Conservation (phyloP, 2,888 invertebrate species). For the Calameuta idolon region DNA sequence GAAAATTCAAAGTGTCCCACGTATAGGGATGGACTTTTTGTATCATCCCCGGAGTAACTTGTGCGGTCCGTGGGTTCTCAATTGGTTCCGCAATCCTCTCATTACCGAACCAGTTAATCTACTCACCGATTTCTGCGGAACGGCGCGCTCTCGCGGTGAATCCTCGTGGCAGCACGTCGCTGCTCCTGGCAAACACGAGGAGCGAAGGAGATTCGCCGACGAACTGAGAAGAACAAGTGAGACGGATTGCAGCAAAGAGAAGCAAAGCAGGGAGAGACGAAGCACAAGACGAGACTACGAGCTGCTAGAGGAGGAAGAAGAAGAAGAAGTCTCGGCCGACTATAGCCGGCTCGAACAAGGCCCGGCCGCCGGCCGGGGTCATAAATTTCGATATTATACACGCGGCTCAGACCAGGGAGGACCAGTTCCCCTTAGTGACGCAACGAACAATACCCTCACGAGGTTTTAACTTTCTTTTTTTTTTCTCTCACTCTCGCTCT, state of each 20-base stretch:
- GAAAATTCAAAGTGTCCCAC: constrained; percentile 4
- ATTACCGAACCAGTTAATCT: constrained; percentile 39
- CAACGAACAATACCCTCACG: constrained; percentile 61
- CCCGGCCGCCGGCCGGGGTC: constrained; percentile 45
- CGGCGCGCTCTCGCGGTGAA: neutral
- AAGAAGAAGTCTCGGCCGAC: constrained; percentile 31
- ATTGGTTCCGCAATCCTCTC: constrained; percentile 42
- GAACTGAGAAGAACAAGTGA: constrained; percentile 15
- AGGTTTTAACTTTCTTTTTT: constrained; percentile 59
- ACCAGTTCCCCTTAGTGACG: constrained; percentile 52
- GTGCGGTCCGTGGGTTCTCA: neutral
- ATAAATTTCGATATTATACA: constrained; percentile 66
- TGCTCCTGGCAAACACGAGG: neutral
- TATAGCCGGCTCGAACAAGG: constrained; percentile 43
- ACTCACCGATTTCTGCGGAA: constrained; percentile 1
- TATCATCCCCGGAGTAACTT: neutral
- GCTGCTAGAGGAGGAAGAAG: constrained; percentile 16
- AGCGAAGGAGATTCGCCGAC: constrained; percentile 16
- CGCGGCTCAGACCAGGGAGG: constrained; percentile 37
- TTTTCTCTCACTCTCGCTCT: constrained; percentile 29
- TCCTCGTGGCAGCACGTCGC: neutral
- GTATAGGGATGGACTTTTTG: neutral
- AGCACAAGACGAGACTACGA: constrained; percentile 8
- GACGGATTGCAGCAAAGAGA: constrained; percentile 5
- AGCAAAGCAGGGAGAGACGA: neutral